Evolutionary conservation across 2,113 vertebrate genomes (phyloP).

Genomic region (Muntiacus muntjak): DNA sequence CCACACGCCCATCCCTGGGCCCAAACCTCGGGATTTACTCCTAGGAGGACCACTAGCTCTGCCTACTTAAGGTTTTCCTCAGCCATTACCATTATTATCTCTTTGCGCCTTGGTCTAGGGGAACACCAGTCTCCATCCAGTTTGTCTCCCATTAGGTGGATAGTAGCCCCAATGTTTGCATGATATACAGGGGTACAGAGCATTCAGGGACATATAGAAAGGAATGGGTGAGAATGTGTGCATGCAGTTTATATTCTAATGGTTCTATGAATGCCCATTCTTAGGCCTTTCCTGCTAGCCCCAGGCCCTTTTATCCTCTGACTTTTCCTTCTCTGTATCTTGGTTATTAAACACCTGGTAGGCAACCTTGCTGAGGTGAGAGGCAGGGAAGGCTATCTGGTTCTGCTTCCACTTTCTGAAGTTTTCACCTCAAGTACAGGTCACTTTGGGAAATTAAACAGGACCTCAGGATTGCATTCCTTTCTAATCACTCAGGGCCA

Average conservation of each 20-base stretch:
- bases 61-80: not conserved
- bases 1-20: not conserved
- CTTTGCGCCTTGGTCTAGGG: not conserved
- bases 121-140: not conserved
- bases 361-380: not conserved
- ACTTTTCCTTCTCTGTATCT: not conserved
- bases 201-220: not conserved
- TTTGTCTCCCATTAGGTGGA: not conserved
- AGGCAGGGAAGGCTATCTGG: not conserved
- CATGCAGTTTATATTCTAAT: not conserved
- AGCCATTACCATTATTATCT: not conserved
- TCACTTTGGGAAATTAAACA: not conserved
- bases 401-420: not conserved
- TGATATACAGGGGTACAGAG: not conserved
- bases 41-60: not conserved
- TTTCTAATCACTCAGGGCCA: not conserved
- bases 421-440: not conserved
- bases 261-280: not conserved
- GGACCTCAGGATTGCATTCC: not conserved
- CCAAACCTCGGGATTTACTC: not conserved
- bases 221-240: not conserved
- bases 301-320: not conserved
- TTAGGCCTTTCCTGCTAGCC: not conserved
- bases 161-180: not conserved
- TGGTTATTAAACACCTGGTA: not conserved